These are phyloP conservation scores for Ciconia maguari DNA, from an alignment of 2,113 vertebrate species.

Conservation along the genomic window DNA sequence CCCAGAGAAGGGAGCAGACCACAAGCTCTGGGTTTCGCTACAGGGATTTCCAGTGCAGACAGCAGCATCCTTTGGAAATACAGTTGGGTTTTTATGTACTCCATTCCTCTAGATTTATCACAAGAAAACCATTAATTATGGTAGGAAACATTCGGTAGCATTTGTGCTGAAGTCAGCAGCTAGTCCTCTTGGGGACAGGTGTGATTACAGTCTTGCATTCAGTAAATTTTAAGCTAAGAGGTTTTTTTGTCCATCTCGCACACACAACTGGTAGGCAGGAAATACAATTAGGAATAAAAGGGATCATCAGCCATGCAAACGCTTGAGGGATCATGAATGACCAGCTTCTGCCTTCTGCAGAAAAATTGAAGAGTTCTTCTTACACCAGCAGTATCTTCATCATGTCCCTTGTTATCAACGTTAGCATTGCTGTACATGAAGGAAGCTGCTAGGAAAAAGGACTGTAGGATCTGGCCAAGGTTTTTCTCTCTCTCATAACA, in stretches of 20 bases:
- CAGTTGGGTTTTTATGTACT: rapidly evolving
- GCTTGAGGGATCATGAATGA: not conserved
- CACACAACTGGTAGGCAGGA: not conserved
- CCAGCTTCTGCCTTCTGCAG: not conserved
- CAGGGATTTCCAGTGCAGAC: not conserved
- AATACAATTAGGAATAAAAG: not conserved
- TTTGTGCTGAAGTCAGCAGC: not conserved
- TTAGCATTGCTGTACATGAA: not conserved
- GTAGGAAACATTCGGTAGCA: not conserved
- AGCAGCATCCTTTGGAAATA: not conserved
- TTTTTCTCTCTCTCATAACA: not conserved
- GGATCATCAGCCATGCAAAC: rapidly evolving
- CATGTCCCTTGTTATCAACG: rapidly evolving
- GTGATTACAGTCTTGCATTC: not conserved
- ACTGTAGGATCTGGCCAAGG: not conserved
- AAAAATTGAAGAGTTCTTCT: not conserved
- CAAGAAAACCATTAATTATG: not conserved
- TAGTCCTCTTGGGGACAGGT: not conserved
- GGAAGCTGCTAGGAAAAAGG: not conserved
- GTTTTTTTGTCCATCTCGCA: not conserved
- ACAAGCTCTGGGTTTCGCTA: not conserved
- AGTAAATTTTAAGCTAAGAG: not conserved
- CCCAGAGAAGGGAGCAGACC: not conserved
- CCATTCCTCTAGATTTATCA: not conserved
- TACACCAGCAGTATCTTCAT: not conserved